A percentile compares a stretch with the other conserved stretches of the same genome.
phyloP scores from a whole-genome alignment of 2,888 invertebrate species.

The Helleia helle region DNA sequence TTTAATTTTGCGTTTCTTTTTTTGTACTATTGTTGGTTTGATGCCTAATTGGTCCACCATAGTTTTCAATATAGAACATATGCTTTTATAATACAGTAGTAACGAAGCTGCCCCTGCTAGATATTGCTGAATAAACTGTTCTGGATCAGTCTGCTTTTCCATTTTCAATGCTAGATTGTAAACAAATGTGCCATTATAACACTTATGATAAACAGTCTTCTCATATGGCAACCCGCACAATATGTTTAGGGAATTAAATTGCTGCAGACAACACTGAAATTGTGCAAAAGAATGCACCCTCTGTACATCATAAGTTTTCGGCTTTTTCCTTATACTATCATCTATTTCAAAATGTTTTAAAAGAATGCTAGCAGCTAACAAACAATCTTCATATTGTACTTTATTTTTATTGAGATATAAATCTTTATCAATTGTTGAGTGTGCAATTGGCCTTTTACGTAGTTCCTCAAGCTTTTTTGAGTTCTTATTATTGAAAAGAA shows the following conservation, averaged over 20 bases:
- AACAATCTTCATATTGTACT: slow-evolving; percentile 72
- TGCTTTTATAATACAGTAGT: slow-evolving; percentile 47
- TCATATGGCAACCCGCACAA: slow-evolving; percentile 76
- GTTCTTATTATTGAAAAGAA: slow-evolving; percentile 60
- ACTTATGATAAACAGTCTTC: slow-evolving; percentile 72
- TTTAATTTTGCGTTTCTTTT: not conserved
- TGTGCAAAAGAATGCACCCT: slow-evolving; percentile 78
- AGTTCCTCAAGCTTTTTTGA: slow-evolving; percentile 44
- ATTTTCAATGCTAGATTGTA: slow-evolving; percentile 81
- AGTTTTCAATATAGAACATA: slow-evolving; percentile 31
- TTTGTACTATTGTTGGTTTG: not conserved
- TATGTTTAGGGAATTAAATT: slow-evolving; percentile 76
- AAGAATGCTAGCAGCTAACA: slow-evolving; percentile 72
- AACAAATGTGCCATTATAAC: slow-evolving; percentile 83
- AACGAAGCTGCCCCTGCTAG: slow-evolving; percentile 49
- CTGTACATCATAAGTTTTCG: slow-evolving; percentile 69
- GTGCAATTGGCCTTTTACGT: slow-evolving; percentile 25
- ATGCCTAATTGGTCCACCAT: slow-evolving; percentile 29
- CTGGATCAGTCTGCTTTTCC: slow-evolving; percentile 68
- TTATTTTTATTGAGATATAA: slow-evolving; percentile 58
- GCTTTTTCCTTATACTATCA: slow-evolving; percentile 61
- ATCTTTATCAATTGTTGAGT: slow-evolving; percentile 27
- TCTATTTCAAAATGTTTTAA: slow-evolving; percentile 75
- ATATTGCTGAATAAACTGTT: slow-evolving; percentile 66
- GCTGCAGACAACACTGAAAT: slow-evolving; percentile 77